Conservation (phyloP, 2,797 vertebrate genomes). For the Erethizon dorsatum region DNA sequence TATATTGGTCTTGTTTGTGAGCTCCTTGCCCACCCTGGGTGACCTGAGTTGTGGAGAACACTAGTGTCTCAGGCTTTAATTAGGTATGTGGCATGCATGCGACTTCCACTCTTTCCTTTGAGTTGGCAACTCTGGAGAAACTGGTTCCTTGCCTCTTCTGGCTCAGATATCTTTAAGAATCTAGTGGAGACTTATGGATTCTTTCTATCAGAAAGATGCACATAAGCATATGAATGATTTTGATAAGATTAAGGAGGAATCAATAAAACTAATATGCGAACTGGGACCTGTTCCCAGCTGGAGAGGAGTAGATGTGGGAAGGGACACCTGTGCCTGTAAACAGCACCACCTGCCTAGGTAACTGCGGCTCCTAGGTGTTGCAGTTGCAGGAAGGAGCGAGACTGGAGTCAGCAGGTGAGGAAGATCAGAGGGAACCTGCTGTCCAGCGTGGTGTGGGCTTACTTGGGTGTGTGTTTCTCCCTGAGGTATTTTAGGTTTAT, state of each 20-base stretch:
- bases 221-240: neutral
- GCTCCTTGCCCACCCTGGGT: neutral
- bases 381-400: neutral
- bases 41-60: neutral
- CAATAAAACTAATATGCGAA: neutral
- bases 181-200: neutral
- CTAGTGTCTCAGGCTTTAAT: neutral
- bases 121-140: neutral
- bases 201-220: neutral
- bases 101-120: neutral
- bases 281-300: neutral
- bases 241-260: neutral
- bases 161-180: neutral
- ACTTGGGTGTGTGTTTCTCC: neutral
- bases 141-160: conserved; percentile 8
- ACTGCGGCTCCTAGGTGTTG: neutral
- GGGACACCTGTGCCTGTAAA: neutral
- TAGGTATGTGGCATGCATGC: neutral
- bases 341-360: neutral
- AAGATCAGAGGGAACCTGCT: neutral
- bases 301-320: neutral
- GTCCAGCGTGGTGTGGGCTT: neutral
- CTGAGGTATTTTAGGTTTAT: conserved; percentile 18
- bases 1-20: neutral
- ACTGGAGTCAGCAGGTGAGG: neutral